A percentile compares a stretch with the other conserved stretches of the same genome.
phyloP scores from a whole-genome alignment of 2,113 vertebrate species.

The Colistium nudipinnis region DNA sequence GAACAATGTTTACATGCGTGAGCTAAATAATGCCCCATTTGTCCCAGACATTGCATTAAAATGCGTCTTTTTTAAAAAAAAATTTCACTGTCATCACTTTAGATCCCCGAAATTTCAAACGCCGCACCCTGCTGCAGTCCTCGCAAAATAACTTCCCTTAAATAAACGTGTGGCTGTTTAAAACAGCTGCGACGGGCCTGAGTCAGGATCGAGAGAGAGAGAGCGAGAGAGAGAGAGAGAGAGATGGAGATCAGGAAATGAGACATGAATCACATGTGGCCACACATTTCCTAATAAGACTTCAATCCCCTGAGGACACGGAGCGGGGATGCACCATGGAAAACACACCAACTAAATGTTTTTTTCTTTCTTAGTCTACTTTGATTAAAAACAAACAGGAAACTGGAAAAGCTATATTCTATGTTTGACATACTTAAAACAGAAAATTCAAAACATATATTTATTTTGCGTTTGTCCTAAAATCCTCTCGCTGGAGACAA shows the following conservation, averaged over 20 bases:
- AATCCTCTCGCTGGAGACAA: too few species aligned
- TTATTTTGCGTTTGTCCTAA: too few species aligned
- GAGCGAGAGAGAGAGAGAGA: too few species aligned
- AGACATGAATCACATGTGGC: slow-evolving; percentile 13
- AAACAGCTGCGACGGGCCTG: slow-evolving; percentile 44
- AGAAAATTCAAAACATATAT: too few species aligned
- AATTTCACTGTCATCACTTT: slow-evolving; percentile 17
- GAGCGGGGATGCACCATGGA: slow-evolving; percentile 19
- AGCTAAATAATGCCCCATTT: slow-evolving; percentile 2
- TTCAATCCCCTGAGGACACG: slow-evolving; percentile 9
- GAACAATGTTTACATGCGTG: slow-evolving; percentile 18
- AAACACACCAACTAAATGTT: not conserved
- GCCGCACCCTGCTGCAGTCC: slow-evolving; percentile 20
- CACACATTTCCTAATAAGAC: slow-evolving; percentile 41
- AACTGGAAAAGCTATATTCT: not conserved
- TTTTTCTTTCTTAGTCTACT: not conserved
- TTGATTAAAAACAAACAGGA: too few species aligned
- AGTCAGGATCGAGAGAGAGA: slow-evolving; percentile 38
- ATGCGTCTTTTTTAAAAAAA: not conserved
- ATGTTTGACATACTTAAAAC: too few species aligned
- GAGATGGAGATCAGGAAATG: slow-evolving; percentile 39
- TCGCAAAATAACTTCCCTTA: slow-evolving; percentile 27
- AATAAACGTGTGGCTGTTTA: slow-evolving; percentile 48
- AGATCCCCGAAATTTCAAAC: slow-evolving; percentile 44
- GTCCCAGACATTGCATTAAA: slow-evolving; percentile 32